Percentiles rank a stretch among this genome's conserved stretches.
Conservation (phyloP, 1,140 invertebrate species). For the Rhyzopertha dominica region DNA sequence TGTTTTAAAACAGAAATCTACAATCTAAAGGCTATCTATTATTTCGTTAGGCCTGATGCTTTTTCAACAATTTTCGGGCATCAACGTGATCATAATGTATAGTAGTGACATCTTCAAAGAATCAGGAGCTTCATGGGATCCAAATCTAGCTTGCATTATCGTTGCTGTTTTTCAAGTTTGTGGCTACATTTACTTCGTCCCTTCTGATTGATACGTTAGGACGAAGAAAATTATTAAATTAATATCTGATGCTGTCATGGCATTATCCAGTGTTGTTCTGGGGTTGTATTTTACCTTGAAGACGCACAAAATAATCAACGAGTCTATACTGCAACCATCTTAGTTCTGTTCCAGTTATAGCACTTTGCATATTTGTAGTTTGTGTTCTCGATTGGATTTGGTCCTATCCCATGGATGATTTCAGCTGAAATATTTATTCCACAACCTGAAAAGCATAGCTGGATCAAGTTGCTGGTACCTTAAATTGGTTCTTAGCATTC, state of each 20-base stretch:
- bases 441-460: slow-evolving; percentile 70
- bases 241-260: slow-evolving; percentile 60
- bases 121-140: slow-evolving; percentile 50
- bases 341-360: slow-evolving; percentile 64
- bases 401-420: slow-evolving; percentile 76
- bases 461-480: slow-evolving; percentile 65
- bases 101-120: slow-evolving; percentile 60
- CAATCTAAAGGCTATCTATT: too few relatives aligned
- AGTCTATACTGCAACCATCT: slow-evolving; percentile 17
- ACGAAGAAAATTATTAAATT: slow-evolving; percentile 66
- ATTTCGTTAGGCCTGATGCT: slow-evolving; percentile 65
- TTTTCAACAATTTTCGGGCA: slow-evolving; percentile 75
- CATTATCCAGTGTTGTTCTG: slow-evolving; percentile 55
- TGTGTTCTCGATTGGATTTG: slow-evolving; percentile 75
- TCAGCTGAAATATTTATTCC: slow-evolving; percentile 70
- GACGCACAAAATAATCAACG: too few relatives aligned
- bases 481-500: slow-evolving; percentile 78
- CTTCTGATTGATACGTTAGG: too few relatives aligned
- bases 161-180: too few relatives aligned
- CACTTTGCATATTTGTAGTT: slow-evolving; percentile 69
- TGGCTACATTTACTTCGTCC: too few relatives aligned
- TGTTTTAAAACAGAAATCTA: too few relatives aligned
- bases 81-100: slow-evolving; percentile 78
- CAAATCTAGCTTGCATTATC: slow-evolving; percentile 61
- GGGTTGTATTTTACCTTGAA: slow-evolving; percentile 61